Evolutionary conservation across 2,888 invertebrate species (phyloP).

Genomic region (Lobophora halterata): DNA sequence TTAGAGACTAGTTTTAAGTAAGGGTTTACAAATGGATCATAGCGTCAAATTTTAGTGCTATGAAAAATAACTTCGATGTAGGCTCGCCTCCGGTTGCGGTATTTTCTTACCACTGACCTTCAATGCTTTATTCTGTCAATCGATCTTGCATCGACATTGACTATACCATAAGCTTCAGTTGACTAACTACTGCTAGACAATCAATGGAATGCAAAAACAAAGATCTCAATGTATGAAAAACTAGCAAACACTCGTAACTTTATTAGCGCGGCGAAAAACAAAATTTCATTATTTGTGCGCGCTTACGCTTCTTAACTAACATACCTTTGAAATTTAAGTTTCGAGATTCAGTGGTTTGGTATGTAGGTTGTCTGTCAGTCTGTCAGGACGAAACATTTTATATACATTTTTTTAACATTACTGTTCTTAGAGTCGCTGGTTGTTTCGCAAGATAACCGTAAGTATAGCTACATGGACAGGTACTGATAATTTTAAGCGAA

Average conservation of each 20-base stretch:
- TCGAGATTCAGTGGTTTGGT: constrained; percentile 35
- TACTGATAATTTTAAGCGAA: too few species aligned
- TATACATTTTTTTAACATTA: too few species aligned
- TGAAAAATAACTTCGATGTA: constrained; percentile 53
- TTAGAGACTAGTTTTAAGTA: constrained; percentile 43
- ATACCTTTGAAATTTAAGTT: constrained; percentile 7
- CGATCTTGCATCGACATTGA: constrained; percentile 15
- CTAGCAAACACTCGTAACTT: too few species aligned
- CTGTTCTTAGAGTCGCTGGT: too few species aligned
- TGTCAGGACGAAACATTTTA: too few species aligned
- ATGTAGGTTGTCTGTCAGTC: too few species aligned
- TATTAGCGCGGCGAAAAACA: too few species aligned
- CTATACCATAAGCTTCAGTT: constrained; percentile 4
- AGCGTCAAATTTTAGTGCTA: constrained; percentile 74
- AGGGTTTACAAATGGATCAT: constrained; percentile 42
- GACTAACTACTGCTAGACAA: constrained; percentile 1
- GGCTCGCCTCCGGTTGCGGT: constrained; percentile 52
- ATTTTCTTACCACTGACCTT: constrained; percentile 66
- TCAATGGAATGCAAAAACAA: neutral
- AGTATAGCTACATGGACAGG: too few species aligned
- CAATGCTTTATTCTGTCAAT: constrained; percentile 26
- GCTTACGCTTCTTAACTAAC: too few species aligned
- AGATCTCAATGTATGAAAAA: too few species aligned
- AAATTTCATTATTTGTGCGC: too few species aligned
- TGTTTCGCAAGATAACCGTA: too few species aligned